These are phyloP conservation scores for Leuciscus waleckii DNA, from an alignment of 2,797 vertebrate species.

Conservation along the genomic window DNA sequence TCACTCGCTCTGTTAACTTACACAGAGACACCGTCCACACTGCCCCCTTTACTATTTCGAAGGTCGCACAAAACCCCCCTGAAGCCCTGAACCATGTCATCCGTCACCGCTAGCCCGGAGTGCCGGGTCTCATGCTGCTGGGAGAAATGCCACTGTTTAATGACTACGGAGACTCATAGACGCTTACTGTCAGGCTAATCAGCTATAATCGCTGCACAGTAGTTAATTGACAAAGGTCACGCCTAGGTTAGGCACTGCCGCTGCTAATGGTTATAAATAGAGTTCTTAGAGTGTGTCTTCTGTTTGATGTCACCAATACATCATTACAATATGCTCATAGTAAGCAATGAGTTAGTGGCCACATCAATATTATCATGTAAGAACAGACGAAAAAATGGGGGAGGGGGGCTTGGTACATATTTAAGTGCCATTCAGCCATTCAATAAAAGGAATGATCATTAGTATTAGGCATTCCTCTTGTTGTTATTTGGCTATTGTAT, in stretches of 20 bases:
- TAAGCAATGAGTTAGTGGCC: background rate
- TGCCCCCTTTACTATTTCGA: constrained; percentile 46
- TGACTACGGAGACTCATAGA: constrained; percentile 56
- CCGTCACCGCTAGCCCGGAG: constrained; percentile 57
- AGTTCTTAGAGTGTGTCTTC: constrained; percentile 22
- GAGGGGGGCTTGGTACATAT: background rate
- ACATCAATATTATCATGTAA: background rate
- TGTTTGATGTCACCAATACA: constrained; percentile 36
- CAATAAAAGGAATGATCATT: background rate
- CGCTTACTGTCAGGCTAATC: constrained; percentile 62
- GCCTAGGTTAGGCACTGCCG: constrained; percentile 49
- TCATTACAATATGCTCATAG: constrained; percentile 31
- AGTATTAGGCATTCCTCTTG: background rate
- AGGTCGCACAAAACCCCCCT: constrained; percentile 47
- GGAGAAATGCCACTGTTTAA: constrained; percentile 58
- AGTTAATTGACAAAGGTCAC: constrained; percentile 60
- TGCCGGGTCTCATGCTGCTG: constrained; percentile 47
- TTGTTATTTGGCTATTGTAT: background rate
- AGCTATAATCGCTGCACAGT: constrained; percentile 55
- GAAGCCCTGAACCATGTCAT: constrained; percentile 59
- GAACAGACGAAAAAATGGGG: background rate
- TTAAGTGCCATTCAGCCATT: constrained; percentile 18
- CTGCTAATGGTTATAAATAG: constrained; percentile 48
- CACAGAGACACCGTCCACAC: constrained; percentile 48
- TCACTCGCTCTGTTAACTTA: constrained; percentile 55